A percentile compares a stretch with the other conserved stretches of the same genome.
phyloP scores from a whole-genome alignment of 2,888 invertebrate genomes.

The Prosapia bicincta region DNA sequence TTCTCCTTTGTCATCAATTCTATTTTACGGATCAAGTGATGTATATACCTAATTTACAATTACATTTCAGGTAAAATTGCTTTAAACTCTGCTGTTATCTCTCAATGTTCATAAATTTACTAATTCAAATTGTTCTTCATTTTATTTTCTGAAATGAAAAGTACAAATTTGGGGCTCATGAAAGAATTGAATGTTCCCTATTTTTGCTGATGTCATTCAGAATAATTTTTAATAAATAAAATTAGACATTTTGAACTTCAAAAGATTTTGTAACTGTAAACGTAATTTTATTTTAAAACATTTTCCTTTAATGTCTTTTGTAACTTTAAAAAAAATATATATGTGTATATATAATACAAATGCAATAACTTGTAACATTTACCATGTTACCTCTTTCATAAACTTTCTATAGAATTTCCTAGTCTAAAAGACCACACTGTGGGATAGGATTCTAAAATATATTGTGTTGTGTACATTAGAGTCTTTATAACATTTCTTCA shows the following conservation, averaged over 20 bases:
- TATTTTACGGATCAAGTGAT: too few species aligned
- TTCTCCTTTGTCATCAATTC: too few species aligned
- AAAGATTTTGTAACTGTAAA: background rate
- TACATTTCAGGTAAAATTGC: too few species aligned
- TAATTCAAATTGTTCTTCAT: too few species aligned
- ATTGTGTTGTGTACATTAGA: background rate
- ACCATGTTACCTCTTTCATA: background rate
- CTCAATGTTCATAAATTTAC: too few species aligned
- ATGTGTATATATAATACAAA: background rate
- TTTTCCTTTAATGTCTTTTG: background rate
- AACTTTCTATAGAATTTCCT: background rate
- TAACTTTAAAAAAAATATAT: background rate
- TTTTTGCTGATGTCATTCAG: background rate
- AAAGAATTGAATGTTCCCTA: background rate
- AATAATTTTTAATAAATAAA: background rate
- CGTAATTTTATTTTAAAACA: background rate
- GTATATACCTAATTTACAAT: too few species aligned
- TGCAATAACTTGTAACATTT: background rate
- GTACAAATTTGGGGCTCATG: background rate
- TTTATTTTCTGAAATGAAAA: too few species aligned
- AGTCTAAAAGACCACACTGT: background rate
- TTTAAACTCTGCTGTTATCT: too few species aligned
- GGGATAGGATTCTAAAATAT: background rate
- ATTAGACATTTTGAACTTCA: background rate
- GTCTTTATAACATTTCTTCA: background rate